These are phyloP conservation scores for Karalla daura DNA, from an alignment of 2,797 vertebrate genomes.

Conservation along the genomic window DNA sequence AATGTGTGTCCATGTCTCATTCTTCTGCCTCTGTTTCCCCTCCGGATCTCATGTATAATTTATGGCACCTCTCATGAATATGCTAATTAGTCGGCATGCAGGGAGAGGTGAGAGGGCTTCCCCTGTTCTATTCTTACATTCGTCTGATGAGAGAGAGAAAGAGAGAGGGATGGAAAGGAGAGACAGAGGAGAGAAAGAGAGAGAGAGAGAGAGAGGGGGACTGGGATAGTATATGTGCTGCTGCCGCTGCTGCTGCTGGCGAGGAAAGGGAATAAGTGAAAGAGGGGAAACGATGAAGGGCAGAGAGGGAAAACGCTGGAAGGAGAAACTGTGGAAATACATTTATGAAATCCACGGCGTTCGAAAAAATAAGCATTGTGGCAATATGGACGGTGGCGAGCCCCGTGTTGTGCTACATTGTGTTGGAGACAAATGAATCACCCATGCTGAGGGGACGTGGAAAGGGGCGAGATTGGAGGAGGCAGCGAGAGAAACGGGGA, in stretches of 20 bases:
- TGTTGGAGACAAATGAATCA: slow-evolving; percentile 83
- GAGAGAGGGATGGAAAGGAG: slow-evolving; percentile 51
- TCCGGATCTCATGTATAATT: slow-evolving; percentile 88
- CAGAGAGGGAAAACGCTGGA: slow-evolving; percentile 61
- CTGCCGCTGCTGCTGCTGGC: slow-evolving; percentile 46
- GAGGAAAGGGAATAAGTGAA: slow-evolving; percentile 58
- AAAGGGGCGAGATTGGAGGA: slow-evolving; percentile 75
- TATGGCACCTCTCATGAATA: slow-evolving; percentile 85
- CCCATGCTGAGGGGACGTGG: slow-evolving; percentile 77
- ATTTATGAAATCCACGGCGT: slow-evolving; percentile 75
- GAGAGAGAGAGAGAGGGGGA: slow-evolving; percentile 22
- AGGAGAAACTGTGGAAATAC: slow-evolving; percentile 68
- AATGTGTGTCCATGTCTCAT: slow-evolving; percentile 73
- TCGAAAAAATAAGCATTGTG: slow-evolving; percentile 79
- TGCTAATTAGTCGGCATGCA: slow-evolving; percentile 84
- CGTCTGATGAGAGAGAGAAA: slow-evolving; percentile 76
- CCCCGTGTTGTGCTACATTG: slow-evolving; percentile 76
- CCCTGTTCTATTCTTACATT: slow-evolving; percentile 87
- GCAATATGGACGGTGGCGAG: slow-evolving; percentile 74
- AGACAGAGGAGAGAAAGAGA: slow-evolving; percentile 27
- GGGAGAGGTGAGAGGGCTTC: slow-evolving; percentile 88
- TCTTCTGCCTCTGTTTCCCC: slow-evolving; percentile 83
- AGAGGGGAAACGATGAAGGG: slow-evolving; percentile 53
- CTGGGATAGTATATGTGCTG: slow-evolving; percentile 36
- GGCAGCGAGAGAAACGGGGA: slow-evolving; percentile 68